Evolutionary conservation across 2,113 vertebrate genomes (phyloP), one percentile per base, ranked within the genome.

Genomic region (Setophaga coronata): DNA sequence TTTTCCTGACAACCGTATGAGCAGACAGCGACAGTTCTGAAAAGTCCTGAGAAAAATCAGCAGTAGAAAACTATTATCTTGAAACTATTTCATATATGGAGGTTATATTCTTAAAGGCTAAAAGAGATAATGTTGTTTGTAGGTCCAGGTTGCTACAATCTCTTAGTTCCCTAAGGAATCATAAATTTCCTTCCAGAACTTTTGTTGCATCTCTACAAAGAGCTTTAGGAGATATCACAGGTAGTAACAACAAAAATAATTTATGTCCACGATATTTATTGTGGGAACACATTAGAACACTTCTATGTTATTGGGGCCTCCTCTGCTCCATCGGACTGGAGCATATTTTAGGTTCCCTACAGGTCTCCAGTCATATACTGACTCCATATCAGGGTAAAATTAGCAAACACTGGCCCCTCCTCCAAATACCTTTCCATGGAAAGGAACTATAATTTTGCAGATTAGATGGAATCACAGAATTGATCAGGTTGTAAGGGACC

Each of bases 201-300:
- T 69, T 20, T 29, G 4, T 18, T 83, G 43, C 8, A 29, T 33
- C 17, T 54, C 42, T 33, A 66, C 19, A 42, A 78, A 62, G 14
- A 20, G 6, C 15, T 84, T 54, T 50, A 93, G 28, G 34, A 57
- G 28, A 29, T 29, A 60, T 12, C 43, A 82, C 4, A 31, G 10
- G 4, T 31, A 72, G 24, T 17, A 69, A 71, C 10, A 38, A 8
- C 10, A 40, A 72, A 82, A 92, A 31, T 29, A 60, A 69, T 24
- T 93, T 71, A 24, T 40, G 16, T 64, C 34, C 28, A 3, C 0
- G 0, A 28, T 31, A 56, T 18, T 25, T 6, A 10, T 24, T 50
- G 12, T 25, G 28, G 36, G 21, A 88, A 34, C 26, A 40, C 6
- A 43, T 24, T 21, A 58, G 14, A 58, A 34, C 56, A n/a, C 13